Evolutionary conservation across 1,140 invertebrate species (phyloP), one percentile per base, ranked within the genome.

Genomic region (Plectus sambesii): DNA sequence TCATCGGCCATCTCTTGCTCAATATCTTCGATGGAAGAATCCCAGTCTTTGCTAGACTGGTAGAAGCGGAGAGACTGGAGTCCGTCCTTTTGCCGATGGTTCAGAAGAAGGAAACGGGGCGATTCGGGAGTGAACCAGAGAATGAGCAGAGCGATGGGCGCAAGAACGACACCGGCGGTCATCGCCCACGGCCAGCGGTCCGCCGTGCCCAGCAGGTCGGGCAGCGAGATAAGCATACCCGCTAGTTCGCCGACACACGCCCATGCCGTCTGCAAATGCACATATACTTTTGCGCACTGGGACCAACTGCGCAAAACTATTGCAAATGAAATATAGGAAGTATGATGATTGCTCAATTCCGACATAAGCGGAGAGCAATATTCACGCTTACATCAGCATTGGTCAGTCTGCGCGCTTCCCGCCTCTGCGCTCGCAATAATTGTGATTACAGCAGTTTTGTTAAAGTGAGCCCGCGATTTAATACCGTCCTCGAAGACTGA

Each of bases 41-140:
- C 27, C 58, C 56, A 59, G 36, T 59, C 59, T n/a, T 60, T 56
- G 2, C 35, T 12, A 15, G 58, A 58, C 43, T 59, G 59, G 38
- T 59, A 61, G 36, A 49, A 59, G 30, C 61, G 17, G 9, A 61
- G 30, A 5, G 59, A 9, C 17, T 51, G 24, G 19, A 58, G 33
- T n/a, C n/a, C n/a, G n/a, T n/a, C n/a, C n/a, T n/a, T n/a, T n/a
- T n/a, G n/a, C 4, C 51, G 24, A 3, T 54, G 58, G 20, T 46
- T 20, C 12, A 59, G 24, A 5, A 59, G 30, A n/a, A 59, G 26
- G 5, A 26, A 37, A 6, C 56, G 29, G 19, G 56, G 56, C 3
- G 56, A 59, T 19, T 59, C 56, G 6, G 58, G 53, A 9, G 56
- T 54, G 20, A 15, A 37, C 12, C 38, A 4, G 29, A 59, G 25